A percentile compares a stretch with the other conserved stretches of the same genome.
These are phyloP conservation scores for Limnephilus rhombicus DNA, from an alignment of 2,888 invertebrate genomes.

Conservation along the genomic window DNA sequence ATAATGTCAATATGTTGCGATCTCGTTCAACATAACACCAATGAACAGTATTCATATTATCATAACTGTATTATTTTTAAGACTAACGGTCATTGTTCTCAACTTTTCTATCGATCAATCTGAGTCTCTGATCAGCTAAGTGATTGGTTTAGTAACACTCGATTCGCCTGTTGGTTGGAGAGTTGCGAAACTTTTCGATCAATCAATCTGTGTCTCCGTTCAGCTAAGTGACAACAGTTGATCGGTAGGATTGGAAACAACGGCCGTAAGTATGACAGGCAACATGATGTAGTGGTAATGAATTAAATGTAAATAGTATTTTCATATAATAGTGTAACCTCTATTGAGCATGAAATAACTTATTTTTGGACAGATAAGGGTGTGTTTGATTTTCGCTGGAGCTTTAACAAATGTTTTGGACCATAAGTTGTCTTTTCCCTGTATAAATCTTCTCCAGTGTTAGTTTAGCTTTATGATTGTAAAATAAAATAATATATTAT, in stretches of 20 bases:
- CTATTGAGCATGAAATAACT: constrained; percentile 39
- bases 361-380: constrained; percentile 34
- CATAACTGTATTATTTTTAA: background rate
- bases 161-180: too few relatives aligned
- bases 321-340: constrained; percentile 38
- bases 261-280: background rate
- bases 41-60: background rate
- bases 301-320: constrained; percentile 47
- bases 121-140: too few relatives aligned
- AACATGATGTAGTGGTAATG: background rate
- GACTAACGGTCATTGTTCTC: background rate
- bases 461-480: constrained; percentile 37
- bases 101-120: too few relatives aligned
- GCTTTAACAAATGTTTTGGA: background rate
- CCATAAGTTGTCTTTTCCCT: constrained; percentile 29
- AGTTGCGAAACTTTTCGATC: too few relatives aligned
- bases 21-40: background rate
- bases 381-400: constrained; percentile 6
- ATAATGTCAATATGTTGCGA: background rate
- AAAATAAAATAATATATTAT: constrained; percentile 21
- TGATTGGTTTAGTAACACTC: too few relatives aligned
- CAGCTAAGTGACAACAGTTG: too few relatives aligned
- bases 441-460: constrained; percentile 47
- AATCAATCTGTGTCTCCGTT: too few relatives aligned
- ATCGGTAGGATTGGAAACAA: too few relatives aligned